These are phyloP conservation scores for Dendrophyllia cribrosa DNA, from an alignment of 64 coral and sea anemone genomes.

Conservation along the genomic window DNA sequence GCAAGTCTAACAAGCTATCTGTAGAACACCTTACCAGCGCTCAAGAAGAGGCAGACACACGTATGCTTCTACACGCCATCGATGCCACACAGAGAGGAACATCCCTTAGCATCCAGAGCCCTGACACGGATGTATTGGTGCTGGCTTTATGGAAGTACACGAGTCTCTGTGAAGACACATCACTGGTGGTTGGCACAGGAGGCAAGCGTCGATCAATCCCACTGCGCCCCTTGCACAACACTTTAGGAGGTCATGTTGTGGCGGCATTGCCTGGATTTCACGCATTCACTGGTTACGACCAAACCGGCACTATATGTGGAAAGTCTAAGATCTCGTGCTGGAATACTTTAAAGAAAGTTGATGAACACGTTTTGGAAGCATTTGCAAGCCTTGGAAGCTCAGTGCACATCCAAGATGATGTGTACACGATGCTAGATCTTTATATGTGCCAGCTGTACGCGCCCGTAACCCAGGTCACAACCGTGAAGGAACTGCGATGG, in stretches of 20 bases:
- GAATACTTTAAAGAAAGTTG: conserved; percentile 62
- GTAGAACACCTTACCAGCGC: background rate
- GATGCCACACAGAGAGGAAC: conserved; percentile 28
- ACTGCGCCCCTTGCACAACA: background rate
- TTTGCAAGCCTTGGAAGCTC: conserved; percentile 30
- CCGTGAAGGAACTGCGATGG: conserved; percentile 47
- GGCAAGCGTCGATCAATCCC: conserved; percentile 1
- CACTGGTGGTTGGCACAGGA: conserved; percentile 33
- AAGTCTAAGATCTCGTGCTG: background rate
- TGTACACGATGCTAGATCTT: background rate
- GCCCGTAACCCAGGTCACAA: background rate
- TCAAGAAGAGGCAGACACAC: conserved; percentile 2
- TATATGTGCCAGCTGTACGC: conserved; percentile 10
- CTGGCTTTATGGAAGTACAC: conserved; percentile 33
- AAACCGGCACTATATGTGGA: conserved; percentile 50
- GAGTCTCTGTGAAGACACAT: conserved; percentile 1
- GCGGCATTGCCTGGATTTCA: background rate
- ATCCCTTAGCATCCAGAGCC: conserved; percentile 47
- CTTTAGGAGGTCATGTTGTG: too few relatives aligned
- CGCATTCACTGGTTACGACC: conserved; percentile 40
- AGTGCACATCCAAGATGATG: background rate
- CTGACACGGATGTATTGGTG: conserved; percentile 48
- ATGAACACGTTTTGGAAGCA: conserved; percentile 17
- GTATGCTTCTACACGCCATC: conserved; percentile 28
- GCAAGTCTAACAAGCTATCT: conserved; percentile 13